phyloP scores from a whole-genome alignment of 2,888 invertebrate genomes.

The Dilophus febrilis region DNA sequence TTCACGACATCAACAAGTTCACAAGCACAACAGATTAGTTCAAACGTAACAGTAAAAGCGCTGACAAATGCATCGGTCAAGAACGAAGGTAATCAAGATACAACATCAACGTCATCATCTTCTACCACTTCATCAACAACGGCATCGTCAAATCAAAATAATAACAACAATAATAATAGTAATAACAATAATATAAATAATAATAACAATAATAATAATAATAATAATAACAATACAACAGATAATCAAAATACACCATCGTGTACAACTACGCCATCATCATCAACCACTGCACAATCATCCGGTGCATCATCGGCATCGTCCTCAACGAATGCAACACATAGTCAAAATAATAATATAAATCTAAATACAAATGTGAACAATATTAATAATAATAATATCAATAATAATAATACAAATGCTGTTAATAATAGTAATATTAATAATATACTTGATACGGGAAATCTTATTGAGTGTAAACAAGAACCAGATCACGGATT shows the following conservation, averaged over 20 bases:
- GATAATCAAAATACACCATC: too few species aligned
- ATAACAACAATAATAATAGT: conserved; percentile 11
- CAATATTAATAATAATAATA: conserved; percentile 4
- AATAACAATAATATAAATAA: conserved; percentile 15
- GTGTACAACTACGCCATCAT: too few species aligned
- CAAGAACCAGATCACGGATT: conserved; percentile 74
- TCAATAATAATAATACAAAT: conserved; percentile 10
- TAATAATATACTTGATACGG: conserved; percentile 36
- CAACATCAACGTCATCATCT: conserved; percentile 17
- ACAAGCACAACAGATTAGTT: conserved; percentile 77
- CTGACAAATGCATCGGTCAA: conserved; percentile 44
- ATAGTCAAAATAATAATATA: conserved; percentile 9
- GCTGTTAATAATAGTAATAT: conserved; percentile 26
- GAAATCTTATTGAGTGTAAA: conserved; percentile 62
- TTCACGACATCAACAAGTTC: conserved; percentile 78
- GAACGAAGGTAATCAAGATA: conserved; percentile 24
- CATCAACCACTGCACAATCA: too few species aligned
- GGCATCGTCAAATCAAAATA: background rate
- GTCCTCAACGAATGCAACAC: too few species aligned
- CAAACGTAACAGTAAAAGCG: conserved; percentile 81
- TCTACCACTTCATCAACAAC: too few species aligned
- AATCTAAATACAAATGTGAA: conserved; percentile 9
- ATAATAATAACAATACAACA: background rate
- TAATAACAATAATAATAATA: conserved; percentile 14
- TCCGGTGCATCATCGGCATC: background rate